phyloP scores from a whole-genome alignment of 2,113 vertebrate species.

The Fregetta grallaria region DNA sequence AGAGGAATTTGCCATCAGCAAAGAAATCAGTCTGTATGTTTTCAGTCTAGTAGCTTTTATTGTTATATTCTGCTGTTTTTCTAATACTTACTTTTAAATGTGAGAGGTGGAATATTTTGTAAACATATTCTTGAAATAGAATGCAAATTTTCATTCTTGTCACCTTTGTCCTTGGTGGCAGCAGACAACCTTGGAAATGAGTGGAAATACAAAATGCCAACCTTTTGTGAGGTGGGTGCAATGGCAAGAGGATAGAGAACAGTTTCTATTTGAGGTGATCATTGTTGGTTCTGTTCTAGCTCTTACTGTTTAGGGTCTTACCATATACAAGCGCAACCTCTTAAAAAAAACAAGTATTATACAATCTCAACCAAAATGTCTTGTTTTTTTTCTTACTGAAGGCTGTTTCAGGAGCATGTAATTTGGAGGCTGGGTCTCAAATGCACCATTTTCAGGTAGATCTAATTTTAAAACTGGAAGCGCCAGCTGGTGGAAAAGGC shows the following conservation, averaged over 20 bases:
- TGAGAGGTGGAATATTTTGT: neutral
- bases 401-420: neutral
- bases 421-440: neutral
- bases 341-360: neutral
- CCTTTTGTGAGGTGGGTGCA: neutral
- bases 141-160: neutral
- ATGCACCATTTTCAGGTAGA: neutral
- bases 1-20: neutral
- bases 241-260: neutral
- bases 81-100: neutral
- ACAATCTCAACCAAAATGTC: neutral
- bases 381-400: neutral
- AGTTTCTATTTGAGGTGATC: neutral
- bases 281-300: neutral
- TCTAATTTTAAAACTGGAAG: neutral
- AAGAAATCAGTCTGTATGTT: neutral
- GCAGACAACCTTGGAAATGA: neutral
- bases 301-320: neutral
- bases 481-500: neutral
- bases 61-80: neutral
- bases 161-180: neutral
- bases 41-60: conserved; percentile 4
- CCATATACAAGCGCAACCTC: neutral
- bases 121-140: neutral
- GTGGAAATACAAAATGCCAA: neutral